Conservation (phyloP, 2,797 vertebrate species). For the Platalea minor region DNA sequence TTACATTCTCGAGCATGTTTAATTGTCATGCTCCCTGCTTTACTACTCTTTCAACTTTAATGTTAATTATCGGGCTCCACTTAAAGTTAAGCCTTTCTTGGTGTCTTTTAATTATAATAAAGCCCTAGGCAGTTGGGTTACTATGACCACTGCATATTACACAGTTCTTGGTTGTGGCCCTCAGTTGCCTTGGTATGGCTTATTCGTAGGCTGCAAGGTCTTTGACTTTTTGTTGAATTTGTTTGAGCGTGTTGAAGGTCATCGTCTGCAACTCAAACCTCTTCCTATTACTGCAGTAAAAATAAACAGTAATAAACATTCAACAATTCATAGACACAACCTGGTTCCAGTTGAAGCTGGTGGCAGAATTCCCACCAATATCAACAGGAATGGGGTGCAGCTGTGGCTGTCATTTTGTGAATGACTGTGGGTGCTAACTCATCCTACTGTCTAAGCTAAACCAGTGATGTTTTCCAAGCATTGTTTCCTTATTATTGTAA, state of each 20-base stretch:
- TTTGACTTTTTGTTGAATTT: neutral
- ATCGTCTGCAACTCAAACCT: neutral
- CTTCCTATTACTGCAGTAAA: neutral
- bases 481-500: neutral
- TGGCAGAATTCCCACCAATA: neutral
- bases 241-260: neutral
- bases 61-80: neutral
- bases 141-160: neutral
- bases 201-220: neutral
- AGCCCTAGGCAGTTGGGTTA: slow-evolving; percentile 3
- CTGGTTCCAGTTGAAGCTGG: neutral
- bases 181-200: neutral
- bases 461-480: neutral
- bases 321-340: neutral
- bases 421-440: rapidly evolving
- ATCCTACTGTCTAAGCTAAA: neutral
- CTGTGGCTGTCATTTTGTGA: neutral
- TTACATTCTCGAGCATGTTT: slow-evolving; percentile 49
- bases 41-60: slow-evolving; percentile 51
- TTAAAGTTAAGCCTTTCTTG: slow-evolving; percentile 35
- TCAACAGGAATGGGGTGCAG: neutral
- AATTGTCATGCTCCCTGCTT: slow-evolving; percentile 36
- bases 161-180: neutral
- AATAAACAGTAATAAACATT: neutral
- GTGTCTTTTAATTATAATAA: slow-evolving; percentile 38